Percentiles rank a stretch among this genome's conserved stretches.
These are phyloP conservation scores for Agrilus planipennis DNA, from an alignment of 1,140 invertebrate species.

Conservation along the genomic window DNA sequence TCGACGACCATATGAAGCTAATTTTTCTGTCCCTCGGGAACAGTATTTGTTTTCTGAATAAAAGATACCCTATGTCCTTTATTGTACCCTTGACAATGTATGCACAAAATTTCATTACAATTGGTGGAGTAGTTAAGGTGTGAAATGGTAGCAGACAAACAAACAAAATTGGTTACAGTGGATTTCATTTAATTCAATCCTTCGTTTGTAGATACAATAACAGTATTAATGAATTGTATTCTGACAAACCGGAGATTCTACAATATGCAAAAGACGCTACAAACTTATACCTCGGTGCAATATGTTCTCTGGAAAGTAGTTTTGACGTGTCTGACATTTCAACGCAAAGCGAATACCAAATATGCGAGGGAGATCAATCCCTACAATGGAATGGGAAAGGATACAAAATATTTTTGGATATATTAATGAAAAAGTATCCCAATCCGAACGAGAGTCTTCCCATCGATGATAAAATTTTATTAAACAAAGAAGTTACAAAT, in stretches of 20 bases:
- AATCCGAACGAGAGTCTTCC: constrained; percentile 13
- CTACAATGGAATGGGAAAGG: constrained; percentile 23
- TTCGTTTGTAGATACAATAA: neutral
- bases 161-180: too few relatives aligned
- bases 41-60: too few relatives aligned
- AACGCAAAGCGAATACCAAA: constrained; percentile 12
- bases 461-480: constrained; percentile 19
- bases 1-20: too few relatives aligned
- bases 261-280: constrained; percentile 3
- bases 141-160: too few relatives aligned
- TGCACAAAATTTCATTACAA: too few relatives aligned
- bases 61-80: too few relatives aligned
- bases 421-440: constrained; percentile 41
- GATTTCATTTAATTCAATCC: neutral
- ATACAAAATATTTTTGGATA: constrained; percentile 21
- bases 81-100: too few relatives aligned
- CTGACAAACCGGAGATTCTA: neutral
- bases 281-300: constrained; percentile 9
- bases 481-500: constrained; percentile 18
- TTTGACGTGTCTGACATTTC: constrained; percentile 16
- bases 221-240: neutral
- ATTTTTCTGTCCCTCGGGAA: too few relatives aligned
- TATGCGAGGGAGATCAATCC: constrained; percentile 17
- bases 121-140: too few relatives aligned
- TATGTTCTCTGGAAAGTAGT: constrained; percentile 11